phyloP scores from a whole-genome alignment of 1,140 invertebrate genomes.

The Aphelinus atriplicis region DNA sequence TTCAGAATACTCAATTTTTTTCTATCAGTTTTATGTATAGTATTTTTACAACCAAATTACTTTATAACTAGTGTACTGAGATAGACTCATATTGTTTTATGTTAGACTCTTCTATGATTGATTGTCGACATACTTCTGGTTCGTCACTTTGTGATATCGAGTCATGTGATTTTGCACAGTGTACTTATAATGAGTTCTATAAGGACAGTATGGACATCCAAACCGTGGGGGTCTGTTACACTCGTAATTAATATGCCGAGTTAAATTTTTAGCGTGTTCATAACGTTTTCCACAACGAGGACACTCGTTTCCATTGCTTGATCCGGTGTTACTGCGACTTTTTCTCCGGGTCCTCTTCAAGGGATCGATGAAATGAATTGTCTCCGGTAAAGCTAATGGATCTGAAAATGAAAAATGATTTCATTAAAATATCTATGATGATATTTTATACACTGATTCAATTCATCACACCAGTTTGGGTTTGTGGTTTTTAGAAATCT shows the following conservation, averaged over 20 bases:
- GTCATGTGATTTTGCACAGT: constrained; percentile 10
- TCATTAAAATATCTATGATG: neutral
- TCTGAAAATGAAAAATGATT: constrained; percentile 16
- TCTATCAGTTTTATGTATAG: no score
- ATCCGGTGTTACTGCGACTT: neutral
- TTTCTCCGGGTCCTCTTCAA: neutral
- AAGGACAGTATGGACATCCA: constrained; percentile 61
- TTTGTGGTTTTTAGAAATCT: no score
- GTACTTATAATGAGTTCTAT: constrained; percentile 36
- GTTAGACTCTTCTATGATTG: neutral
- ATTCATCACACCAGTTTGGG: no score
- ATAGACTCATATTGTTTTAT: no score
- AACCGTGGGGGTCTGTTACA: constrained; percentile 66
- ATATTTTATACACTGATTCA: no score
- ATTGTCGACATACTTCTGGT: constrained; percentile 1
- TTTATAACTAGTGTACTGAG: no score
- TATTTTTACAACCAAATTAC: no score
- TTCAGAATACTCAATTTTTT: no score
- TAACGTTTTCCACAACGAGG: constrained; percentile 16
- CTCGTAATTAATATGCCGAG: constrained; percentile 63
- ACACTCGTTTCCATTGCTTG: neutral
- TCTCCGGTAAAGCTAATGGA: neutral
- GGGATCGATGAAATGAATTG: neutral
- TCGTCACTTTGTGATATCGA: neutral
- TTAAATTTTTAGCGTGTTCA: constrained; percentile 50